Evolutionary conservation across 2,888 invertebrate species (phyloP).

Genomic region (Lasioglossum villosulum): DNA sequence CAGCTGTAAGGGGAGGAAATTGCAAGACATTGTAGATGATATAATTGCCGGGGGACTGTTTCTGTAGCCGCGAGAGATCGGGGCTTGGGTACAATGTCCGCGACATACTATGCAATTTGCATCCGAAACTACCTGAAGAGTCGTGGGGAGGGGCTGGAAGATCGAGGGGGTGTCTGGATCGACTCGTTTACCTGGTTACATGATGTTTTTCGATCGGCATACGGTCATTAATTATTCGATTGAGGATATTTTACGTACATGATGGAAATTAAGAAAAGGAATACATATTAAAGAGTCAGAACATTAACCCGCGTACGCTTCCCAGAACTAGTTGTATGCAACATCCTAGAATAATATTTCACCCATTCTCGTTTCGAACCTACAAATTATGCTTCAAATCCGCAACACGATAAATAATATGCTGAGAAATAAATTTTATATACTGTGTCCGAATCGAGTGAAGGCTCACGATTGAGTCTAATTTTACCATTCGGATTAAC

Average conservation of each 20-base stretch:
- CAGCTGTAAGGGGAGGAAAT: slow-evolving; percentile 51
- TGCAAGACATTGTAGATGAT: slow-evolving; percentile 45
- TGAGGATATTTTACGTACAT: not conserved
- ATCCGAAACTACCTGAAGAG: slow-evolving; percentile 23
- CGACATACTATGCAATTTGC: slow-evolving; percentile 61
- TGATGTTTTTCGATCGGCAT: not conserved
- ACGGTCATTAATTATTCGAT: not conserved
- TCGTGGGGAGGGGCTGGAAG: not conserved
- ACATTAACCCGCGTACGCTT: no score
- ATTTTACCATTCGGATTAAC: not conserved
- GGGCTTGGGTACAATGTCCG: slow-evolving; percentile 29
- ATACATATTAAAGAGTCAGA: no score
- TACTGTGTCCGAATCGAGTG: not conserved
- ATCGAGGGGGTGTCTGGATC: not conserved
- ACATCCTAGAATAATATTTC: no score
- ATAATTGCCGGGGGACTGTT: slow-evolving; percentile 27
- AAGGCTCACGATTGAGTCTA: not conserved
- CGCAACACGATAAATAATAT: not conserved
- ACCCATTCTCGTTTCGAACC: no score
- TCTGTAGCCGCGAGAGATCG: slow-evolving; percentile 25
- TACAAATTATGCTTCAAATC: no score
- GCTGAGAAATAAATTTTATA: not conserved
- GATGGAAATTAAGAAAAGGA: no score
- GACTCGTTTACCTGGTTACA: slow-evolving; percentile 7
- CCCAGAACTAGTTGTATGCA: no score